These are phyloP conservation scores for Chlorops oryzae DNA, from an alignment of 1,140 invertebrate species.

Conservation along the genomic window DNA sequence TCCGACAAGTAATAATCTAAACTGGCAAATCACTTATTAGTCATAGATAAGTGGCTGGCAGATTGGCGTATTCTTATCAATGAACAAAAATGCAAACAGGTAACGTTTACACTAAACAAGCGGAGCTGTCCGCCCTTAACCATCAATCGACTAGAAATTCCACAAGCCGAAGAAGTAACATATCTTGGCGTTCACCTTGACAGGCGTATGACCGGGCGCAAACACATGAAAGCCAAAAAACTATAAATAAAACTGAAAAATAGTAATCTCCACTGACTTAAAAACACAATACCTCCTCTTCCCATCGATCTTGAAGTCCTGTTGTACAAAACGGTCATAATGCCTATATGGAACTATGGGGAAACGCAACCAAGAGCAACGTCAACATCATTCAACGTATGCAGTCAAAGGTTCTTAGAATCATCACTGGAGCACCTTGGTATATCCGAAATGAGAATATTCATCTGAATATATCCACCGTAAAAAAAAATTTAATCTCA, in stretches of 20 bases:
- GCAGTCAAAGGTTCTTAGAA: slow-evolving; percentile 1
- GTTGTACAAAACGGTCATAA: too few relatives aligned
- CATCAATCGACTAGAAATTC: neutral
- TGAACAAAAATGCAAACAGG: slow-evolving; percentile 25
- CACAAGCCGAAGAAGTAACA: neutral
- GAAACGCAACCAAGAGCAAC: neutral
- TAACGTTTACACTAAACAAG: slow-evolving; percentile 22
- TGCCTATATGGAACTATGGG: neutral
- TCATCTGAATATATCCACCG: neutral
- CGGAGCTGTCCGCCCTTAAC: neutral
- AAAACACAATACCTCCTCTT: too few relatives aligned
- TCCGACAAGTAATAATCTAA: slow-evolving; percentile 11
- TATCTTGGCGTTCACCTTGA: neutral
- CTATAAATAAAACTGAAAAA: too few relatives aligned
- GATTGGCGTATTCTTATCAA: slow-evolving; percentile 35
- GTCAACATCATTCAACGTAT: slow-evolving; percentile 1
- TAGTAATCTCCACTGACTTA: too few relatives aligned
- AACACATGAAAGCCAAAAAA: too few relatives aligned
- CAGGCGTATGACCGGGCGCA: too few relatives aligned
- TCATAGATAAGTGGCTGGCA: slow-evolving; percentile 17
- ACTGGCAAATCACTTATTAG: slow-evolving; percentile 18
- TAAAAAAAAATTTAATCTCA: neutral
- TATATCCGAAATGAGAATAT: slow-evolving; percentile 4
- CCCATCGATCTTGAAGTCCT: too few relatives aligned
- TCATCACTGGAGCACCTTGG: slow-evolving; percentile 1